phyloP scores from a whole-genome alignment of 2,113 vertebrate genomes.

The Orycteropus afer region DNA sequence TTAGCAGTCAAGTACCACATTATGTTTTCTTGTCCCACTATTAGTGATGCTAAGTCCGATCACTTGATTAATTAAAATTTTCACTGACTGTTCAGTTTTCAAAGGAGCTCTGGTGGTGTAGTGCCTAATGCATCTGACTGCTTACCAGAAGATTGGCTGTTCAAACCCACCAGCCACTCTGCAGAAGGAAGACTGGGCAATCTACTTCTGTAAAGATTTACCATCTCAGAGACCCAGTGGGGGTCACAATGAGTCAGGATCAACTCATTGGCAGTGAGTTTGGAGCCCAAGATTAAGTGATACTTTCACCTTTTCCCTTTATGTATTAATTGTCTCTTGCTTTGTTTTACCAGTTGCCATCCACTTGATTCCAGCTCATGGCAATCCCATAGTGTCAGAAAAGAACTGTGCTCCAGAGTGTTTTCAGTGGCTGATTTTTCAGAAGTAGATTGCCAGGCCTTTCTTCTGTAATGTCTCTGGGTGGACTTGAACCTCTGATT shows the following conservation, averaged over 20 bases:
- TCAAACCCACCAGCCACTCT: too few species aligned
- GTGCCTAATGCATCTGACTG: too few species aligned
- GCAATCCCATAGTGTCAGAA: not conserved
- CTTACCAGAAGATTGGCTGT: too few species aligned
- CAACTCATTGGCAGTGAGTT: too few species aligned
- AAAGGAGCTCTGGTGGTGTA: too few species aligned
- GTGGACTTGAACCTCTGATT: not conserved
- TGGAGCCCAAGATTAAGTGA: not conserved
- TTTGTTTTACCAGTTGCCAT: not conserved
- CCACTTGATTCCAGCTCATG: not conserved
- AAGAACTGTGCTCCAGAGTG: not conserved
- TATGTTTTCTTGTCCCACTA: too few species aligned
- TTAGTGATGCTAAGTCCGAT: too few species aligned
- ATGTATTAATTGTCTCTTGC: not conserved
- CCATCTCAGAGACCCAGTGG: too few species aligned
- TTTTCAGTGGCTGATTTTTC: not conserved
- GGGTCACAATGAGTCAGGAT: too few species aligned
- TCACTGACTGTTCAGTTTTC: not conserved
- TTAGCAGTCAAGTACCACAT: too few species aligned
- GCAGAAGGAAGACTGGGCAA: too few species aligned
- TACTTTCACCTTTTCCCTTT: not conserved
- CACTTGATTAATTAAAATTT: not conserved
- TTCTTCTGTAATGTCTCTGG: not conserved
- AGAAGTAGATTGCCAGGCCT: not conserved
- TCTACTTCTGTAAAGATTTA: too few species aligned